phyloP scores from a whole-genome alignment of 2,888 invertebrate species.

The Sinodicranocentrus sp. region DNA sequence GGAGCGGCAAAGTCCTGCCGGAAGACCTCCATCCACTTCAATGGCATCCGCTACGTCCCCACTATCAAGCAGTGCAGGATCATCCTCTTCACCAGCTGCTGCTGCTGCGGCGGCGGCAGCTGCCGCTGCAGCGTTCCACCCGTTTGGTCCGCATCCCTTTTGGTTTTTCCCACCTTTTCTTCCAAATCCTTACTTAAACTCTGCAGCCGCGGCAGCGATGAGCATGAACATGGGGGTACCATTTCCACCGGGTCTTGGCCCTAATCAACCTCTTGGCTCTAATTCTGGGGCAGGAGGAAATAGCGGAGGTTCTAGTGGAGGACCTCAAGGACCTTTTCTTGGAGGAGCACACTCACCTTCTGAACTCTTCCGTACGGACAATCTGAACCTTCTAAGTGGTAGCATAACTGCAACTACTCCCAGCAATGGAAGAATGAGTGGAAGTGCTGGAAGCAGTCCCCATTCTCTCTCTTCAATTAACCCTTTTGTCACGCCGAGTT shows the following conservation, averaged over 20 bases:
- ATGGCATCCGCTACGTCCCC: slow-evolving; percentile 65
- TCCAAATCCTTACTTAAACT: slow-evolving; percentile 76
- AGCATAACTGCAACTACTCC: slow-evolving; percentile 64
- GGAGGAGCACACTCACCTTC: slow-evolving; percentile 70
- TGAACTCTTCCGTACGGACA: slow-evolving; percentile 74
- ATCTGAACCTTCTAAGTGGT: slow-evolving; percentile 73
- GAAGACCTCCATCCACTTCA: slow-evolving; percentile 69
- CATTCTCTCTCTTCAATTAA: slow-evolving; percentile 67
- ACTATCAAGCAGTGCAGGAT: slow-evolving; percentile 41
- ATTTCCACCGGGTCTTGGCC: slow-evolving; percentile 67
- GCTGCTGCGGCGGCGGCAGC: slow-evolving; percentile 73
- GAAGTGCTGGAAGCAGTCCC: slow-evolving; percentile 67
- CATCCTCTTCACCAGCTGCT: slow-evolving; percentile 70
- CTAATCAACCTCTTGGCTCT: slow-evolving; percentile 66
- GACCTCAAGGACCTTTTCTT: slow-evolving; percentile 54
- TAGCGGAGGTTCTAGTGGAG: slow-evolving; percentile 38
- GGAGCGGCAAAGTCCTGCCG: slow-evolving; percentile 69
- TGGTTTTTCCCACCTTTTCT: slow-evolving; percentile 77
- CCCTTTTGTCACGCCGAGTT: slow-evolving; percentile 65
- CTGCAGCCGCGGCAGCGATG: slow-evolving; percentile 64
- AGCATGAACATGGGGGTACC: slow-evolving; percentile 74
- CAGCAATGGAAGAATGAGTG: slow-evolving; percentile 69
- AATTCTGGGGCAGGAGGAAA: slow-evolving; percentile 43
- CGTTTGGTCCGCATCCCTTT: slow-evolving; percentile 74
- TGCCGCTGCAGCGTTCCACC: slow-evolving; percentile 73